Evolutionary conservation across 2,113 vertebrate species (phyloP).

Genomic region (Muntiacus reevesi): DNA sequence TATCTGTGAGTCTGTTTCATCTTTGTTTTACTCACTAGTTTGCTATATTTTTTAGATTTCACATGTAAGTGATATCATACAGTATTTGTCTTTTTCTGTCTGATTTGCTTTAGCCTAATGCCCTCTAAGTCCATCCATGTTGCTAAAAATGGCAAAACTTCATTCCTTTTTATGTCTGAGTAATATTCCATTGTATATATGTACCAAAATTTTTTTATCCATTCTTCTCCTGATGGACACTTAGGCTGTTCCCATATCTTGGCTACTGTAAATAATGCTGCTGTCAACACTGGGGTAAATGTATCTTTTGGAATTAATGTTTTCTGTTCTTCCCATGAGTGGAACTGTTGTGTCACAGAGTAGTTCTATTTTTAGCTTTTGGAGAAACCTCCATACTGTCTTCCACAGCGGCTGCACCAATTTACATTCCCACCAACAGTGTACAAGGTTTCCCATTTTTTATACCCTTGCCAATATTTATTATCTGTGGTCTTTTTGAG

Average conservation of each 20-base stretch:
- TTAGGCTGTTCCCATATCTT: not conserved
- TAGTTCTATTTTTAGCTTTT: not conserved
- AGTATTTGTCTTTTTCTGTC: not conserved
- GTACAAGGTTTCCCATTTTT: not conserved
- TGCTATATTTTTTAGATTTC: not conserved
- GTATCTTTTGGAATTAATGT: not conserved
- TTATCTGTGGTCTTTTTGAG: not conserved
- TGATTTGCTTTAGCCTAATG: not conserved
- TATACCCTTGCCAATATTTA: not conserved
- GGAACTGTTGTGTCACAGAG: not conserved
- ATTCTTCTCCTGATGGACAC: not conserved
- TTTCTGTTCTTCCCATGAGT: not conserved
- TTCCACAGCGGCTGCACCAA: not conserved
- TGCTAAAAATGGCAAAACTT: not conserved
- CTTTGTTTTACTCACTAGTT: not conserved
- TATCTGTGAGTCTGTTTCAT: not conserved
- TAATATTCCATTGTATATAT: not conserved
- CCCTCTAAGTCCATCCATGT: not conserved
- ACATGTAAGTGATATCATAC: not conserved
- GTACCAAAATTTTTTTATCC: not conserved
- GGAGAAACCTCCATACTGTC: not conserved
- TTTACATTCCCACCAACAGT: not conserved
- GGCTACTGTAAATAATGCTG: not conserved
- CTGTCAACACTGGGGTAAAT: not conserved
- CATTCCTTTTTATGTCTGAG: not conserved